These are phyloP conservation scores for Cyclargus thomasi DNA, from an alignment of 1,140 invertebrate genomes.

Conservation along the genomic window DNA sequence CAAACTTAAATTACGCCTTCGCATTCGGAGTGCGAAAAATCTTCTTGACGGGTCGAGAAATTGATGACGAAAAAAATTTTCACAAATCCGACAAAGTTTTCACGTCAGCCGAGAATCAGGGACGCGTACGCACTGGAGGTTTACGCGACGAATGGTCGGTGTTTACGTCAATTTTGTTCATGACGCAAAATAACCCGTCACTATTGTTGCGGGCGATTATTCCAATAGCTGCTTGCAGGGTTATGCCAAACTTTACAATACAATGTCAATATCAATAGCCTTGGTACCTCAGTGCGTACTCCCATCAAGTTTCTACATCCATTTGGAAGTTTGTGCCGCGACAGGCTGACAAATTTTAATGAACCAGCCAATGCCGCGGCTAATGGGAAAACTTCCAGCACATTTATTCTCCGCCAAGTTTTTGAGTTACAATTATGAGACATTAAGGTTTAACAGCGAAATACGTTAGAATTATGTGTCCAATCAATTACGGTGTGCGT, in stretches of 20 bases:
- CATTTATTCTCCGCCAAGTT: slow-evolving; percentile 33
- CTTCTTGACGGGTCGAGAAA: slow-evolving; percentile 71
- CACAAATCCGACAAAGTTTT: slow-evolving; percentile 66
- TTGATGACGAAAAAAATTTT: slow-evolving; percentile 58
- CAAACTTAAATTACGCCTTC: slow-evolving; percentile 73
- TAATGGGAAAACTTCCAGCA: slow-evolving; percentile 68
- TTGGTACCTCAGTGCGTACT: background rate
- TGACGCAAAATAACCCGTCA: no score
- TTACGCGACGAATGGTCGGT: background rate
- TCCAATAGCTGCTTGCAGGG: no score
- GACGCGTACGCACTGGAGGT: background rate
- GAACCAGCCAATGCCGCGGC: slow-evolving; percentile 69
- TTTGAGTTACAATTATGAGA: slow-evolving; percentile 26
- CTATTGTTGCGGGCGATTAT: no score
- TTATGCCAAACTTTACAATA: no score
- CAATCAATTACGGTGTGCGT: background rate
- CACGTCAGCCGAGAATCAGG: slow-evolving; percentile 69
- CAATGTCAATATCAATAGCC: background rate
- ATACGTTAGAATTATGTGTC: background rate
- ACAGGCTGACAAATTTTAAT: slow-evolving; percentile 74
- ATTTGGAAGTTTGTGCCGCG: slow-evolving; percentile 66
- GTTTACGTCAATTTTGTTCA: no score
- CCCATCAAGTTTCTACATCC: slow-evolving; percentile 68
- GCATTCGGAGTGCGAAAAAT: slow-evolving; percentile 72
- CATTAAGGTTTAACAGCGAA: background rate